Conservation (phyloP, 2,888 invertebrate species). For the Megalurothrips usitatus region DNA sequence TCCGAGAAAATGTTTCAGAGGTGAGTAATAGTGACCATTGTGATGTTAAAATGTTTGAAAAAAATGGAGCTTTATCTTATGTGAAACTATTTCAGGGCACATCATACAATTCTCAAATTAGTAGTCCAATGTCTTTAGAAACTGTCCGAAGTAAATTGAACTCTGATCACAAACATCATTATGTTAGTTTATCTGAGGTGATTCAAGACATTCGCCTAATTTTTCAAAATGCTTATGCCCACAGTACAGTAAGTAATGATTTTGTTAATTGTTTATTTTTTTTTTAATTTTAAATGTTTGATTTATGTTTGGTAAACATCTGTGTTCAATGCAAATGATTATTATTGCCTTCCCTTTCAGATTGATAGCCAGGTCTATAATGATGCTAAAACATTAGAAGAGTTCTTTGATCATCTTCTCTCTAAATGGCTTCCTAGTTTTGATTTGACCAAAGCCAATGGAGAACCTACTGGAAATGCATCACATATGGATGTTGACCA, state of each 20-base stretch:
- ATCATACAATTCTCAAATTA: slow-evolving; percentile 65
- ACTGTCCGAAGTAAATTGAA: slow-evolving; percentile 69
- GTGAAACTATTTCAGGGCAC: slow-evolving; percentile 51
- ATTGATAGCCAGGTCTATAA: slow-evolving; percentile 70
- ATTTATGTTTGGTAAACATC: not conserved
- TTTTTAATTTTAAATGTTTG: too few relatives aligned
- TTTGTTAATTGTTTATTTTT: slow-evolving; percentile 32
- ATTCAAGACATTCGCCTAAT: slow-evolving; percentile 76
- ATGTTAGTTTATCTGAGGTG: slow-evolving; percentile 68
- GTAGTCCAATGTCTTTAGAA: slow-evolving; percentile 80
- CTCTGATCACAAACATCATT: slow-evolving; percentile 65
- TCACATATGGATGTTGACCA: not conserved
- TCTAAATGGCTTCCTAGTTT: slow-evolving; percentile 74
- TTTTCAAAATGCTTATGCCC: slow-evolving; percentile 81
- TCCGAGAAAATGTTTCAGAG: slow-evolving; percentile 75
- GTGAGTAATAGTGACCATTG: slow-evolving; percentile 50
- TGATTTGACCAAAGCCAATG: not conserved
- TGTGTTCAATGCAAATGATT: not conserved
- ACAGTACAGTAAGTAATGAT: slow-evolving; percentile 77
- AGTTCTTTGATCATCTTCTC: slow-evolving; percentile 78
- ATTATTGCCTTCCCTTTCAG: slow-evolving; percentile 47
- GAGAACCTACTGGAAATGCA: not conserved
- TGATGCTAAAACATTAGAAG: slow-evolving; percentile 76
- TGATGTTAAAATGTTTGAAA: slow-evolving; percentile 41
- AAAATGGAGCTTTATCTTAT: slow-evolving; percentile 43